Percentiles rank a stretch among this genome's conserved stretches.
phyloP scores from a whole-genome alignment of 2,888 invertebrate genomes.

The Cetonia aurata region DNA sequence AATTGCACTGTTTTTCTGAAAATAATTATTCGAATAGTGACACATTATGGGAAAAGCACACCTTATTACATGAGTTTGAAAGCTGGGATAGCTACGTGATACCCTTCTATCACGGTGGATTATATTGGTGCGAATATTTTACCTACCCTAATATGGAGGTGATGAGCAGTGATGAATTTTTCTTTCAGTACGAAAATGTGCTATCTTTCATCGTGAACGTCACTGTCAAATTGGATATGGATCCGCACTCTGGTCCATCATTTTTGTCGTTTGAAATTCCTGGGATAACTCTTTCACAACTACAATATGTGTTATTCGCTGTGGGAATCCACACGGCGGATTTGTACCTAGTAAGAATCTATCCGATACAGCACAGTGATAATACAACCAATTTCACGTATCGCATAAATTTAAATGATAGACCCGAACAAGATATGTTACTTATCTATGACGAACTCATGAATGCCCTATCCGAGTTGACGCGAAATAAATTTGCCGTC shows the following conservation, averaged over 20 bases:
- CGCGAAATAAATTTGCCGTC: neutral
- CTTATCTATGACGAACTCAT: neutral
- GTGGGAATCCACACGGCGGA: neutral
- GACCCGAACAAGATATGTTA: neutral
- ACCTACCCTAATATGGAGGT: slow-evolving; percentile 31
- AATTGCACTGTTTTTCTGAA: slow-evolving; percentile 27
- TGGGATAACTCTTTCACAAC: neutral
- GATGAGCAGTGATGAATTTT: neutral
- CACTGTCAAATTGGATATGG: neutral
- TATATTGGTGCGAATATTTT: slow-evolving; percentile 39
- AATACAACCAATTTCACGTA: slow-evolving; percentile 2
- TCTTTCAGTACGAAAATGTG: neutral
- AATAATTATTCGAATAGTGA: neutral
- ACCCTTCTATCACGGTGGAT: neutral
- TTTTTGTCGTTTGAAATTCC: slow-evolving; percentile 1
- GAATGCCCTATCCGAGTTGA: neutral
- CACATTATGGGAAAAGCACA: neutral
- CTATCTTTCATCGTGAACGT: slow-evolving; percentile 6
- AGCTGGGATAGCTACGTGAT: neutral
- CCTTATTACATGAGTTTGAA: too few relatives aligned
- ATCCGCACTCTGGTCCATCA: neutral
- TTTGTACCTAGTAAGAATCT: neutral
- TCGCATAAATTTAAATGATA: slow-evolving; percentile 1
- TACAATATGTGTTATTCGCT: too few relatives aligned
- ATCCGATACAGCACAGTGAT: neutral